Evolutionary conservation across 37 sponge, comb jelly and placozoan genomes (phyloP), one percentile per base, ranked within the genome.

Genomic region (Haliclona indistincta): DNA sequence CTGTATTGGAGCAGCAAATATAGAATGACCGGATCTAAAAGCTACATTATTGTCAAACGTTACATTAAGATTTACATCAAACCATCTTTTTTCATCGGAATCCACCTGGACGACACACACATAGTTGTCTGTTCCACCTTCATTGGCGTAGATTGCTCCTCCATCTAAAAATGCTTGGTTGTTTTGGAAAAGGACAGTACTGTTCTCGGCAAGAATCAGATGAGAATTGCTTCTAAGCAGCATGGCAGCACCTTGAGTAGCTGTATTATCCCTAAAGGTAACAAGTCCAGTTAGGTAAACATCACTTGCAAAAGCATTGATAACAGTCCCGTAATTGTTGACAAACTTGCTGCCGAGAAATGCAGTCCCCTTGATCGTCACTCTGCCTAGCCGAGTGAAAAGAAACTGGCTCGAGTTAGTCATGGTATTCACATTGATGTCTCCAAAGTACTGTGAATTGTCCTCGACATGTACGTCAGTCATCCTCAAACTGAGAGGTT

Each of bases 371-470:
- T 61, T n/a, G 22, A 61, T 61, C 15, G 63, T 61, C 63, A 61
- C 63, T 25, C 63, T 13, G 22, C 63, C 63, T 25, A 61, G 8
- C 15, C 63, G 8, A 28, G 22, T 25, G 63, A 61, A 61, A 20
- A 61, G 26, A 61, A 61, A 61, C 15, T 61, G 63, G 63, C 63
- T 61, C 10, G 63, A 61, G 63, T 61, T 28, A 11, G 63, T 61
- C 15, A 61, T 8, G 26, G 30, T 11, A 61, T 10, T n/a, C 7
- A 25, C 8, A 25, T 61, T 61, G 15, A 61, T 11, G 28, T n/a
- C 10, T n/a, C n/a, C n/a, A n/a, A n/a, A n/a, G n/a, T n/a, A n/a
- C 63, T 61, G 63, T 28, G 22, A 13, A n/a, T 61, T 61, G 8
- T n/a, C 30, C 22, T 11, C 63, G 15, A 20, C 63, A 25, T 20